Percentiles rank a stretch among this genome's conserved stretches.
Evolutionary conservation across 2,888 invertebrate genomes (phyloP).

Genomic region (Rhagophthalmus giganteus): DNA sequence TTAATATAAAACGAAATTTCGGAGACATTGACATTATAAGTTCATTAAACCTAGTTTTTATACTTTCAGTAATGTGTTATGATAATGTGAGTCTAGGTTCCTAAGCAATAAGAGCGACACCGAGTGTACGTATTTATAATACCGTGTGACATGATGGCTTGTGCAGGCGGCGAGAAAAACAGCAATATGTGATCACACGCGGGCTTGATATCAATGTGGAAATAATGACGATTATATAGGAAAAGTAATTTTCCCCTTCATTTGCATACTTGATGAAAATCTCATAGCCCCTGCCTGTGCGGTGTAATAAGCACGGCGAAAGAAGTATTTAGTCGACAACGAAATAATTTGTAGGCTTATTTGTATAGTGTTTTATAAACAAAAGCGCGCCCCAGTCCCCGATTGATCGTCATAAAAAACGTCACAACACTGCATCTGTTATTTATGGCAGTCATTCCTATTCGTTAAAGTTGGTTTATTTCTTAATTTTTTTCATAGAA

Average conservation of each 20-base stretch:
- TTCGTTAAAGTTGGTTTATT: slow-evolving; percentile 7
- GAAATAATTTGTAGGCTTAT: slow-evolving; percentile 21
- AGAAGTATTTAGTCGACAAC: slow-evolving; percentile 28
- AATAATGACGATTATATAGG: slow-evolving; percentile 59
- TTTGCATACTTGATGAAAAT: slow-evolving; percentile 59
- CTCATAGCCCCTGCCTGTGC: slow-evolving; percentile 46
- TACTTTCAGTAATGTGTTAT: too few species aligned
- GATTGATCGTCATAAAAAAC: too few species aligned
- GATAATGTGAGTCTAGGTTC: background rate
- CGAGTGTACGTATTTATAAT: slow-evolving; percentile 32
- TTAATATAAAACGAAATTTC: too few species aligned
- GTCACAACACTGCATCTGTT: background rate
- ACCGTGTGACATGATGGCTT: slow-evolving; percentile 31
- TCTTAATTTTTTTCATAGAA: slow-evolving; percentile 26
- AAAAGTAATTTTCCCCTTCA: slow-evolving; percentile 58
- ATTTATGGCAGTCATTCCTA: slow-evolving; percentile 2
- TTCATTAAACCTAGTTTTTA: too few species aligned
- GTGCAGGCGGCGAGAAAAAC: slow-evolving; percentile 47
- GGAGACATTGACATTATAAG: too few species aligned
- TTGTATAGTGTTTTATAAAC: slow-evolving; percentile 5
- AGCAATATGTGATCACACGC: slow-evolving; percentile 54
- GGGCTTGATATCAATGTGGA: slow-evolving; percentile 56
- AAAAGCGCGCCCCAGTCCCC: too few species aligned
- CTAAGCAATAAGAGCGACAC: slow-evolving; percentile 8
- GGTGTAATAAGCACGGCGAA: slow-evolving; percentile 28